Evolutionary conservation across 2,888 invertebrate genomes (phyloP), one percentile per base, ranked within the genome.

Genomic region (Temnothorax unifasciatus): DNA sequence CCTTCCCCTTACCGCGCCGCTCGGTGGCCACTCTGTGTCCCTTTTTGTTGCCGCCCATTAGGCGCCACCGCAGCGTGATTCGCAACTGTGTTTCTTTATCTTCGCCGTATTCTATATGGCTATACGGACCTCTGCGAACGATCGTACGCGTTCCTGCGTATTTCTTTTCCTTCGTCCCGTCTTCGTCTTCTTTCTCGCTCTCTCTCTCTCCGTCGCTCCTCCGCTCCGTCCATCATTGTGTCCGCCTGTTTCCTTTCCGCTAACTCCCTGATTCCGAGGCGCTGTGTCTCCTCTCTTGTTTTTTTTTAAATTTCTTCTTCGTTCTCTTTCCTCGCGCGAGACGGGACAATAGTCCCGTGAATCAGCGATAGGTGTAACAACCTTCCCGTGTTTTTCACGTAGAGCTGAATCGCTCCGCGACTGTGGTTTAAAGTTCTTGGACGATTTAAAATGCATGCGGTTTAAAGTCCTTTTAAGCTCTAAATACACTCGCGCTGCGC

Each of bases 1-100:
- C 54, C 18, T 29, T n/a, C 2, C 44, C 11, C 15, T 54, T 54
- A 9, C 21, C 52, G n/a, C 66, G 29, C 84, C 21, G 15, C 77
- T 15, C 77, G 83, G 85, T 85, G 85, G 85, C 83, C 87, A 86
- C 85, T 83, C 84, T 85, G 87, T 88, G 89, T 91, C 92, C 93
- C 93, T 92, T 93, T 93, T 94, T 93, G 94, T 94, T 92, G 94
- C 93, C 94, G 94, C 94, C 94, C 93, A 94, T 94, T 94, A 93
- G 94, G 93, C 94, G 94, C 94, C 94, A 93, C 93, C 92, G 88
- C 94, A 93, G 93, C 93, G 94, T 94, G 93, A 94, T 94, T 94
- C 94, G 94, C 93, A 94, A 94, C 94, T 93, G 90, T 93, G 93
- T 93, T 93, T 94, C 94, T 94, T 93, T 93, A 93, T 93, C 93